Evolutionary conservation across 2,797 vertebrate genomes (phyloP).

Genomic region (Pachyuromys duprasi): DNA sequence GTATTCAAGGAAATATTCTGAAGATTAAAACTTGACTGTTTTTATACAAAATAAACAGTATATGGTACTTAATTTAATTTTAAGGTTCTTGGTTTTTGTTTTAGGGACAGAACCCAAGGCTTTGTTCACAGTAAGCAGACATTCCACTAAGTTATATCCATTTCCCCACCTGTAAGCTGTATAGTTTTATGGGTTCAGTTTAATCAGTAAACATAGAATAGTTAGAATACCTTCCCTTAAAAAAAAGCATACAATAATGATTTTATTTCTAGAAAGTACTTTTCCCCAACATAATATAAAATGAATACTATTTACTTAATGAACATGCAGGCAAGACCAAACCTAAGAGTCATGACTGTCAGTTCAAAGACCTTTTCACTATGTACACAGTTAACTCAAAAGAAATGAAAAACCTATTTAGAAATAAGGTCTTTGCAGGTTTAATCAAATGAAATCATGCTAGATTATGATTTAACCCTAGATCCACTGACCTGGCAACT

Average conservation of each 20-base stretch:
- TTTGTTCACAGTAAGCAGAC: no score
- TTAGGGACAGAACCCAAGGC: no score
- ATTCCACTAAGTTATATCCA: neutral
- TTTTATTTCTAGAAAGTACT: slow-evolving; percentile 64
- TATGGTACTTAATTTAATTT: neutral
- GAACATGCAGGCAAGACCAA: neutral
- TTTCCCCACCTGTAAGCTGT: no score
- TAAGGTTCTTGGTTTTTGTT: neutral
- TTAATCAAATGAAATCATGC: neutral
- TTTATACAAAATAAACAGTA: slow-evolving; percentile 34
- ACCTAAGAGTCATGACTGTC: neutral
- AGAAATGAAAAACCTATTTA: slow-evolving; percentile 26
- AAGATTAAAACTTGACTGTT: slow-evolving; percentile 23
- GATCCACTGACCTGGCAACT: neutral
- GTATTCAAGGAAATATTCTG: neutral
- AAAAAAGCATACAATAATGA: neutral
- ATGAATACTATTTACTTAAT: slow-evolving; percentile 2
- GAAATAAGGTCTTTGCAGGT: slow-evolving; percentile 35
- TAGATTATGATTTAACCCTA: neutral
- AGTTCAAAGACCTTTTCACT: slow-evolving; percentile 25
- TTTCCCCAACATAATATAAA: slow-evolving; percentile 47
- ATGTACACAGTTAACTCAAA: slow-evolving; percentile 30
- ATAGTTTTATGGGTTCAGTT: neutral
- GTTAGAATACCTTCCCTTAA: neutral
- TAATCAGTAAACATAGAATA: slow-evolving; percentile 44